A percentile compares a stretch with the other conserved stretches of the same genome.
phyloP scores from a whole-genome alignment of 2,888 invertebrate species.

The Calephelis perditalis region DNA sequence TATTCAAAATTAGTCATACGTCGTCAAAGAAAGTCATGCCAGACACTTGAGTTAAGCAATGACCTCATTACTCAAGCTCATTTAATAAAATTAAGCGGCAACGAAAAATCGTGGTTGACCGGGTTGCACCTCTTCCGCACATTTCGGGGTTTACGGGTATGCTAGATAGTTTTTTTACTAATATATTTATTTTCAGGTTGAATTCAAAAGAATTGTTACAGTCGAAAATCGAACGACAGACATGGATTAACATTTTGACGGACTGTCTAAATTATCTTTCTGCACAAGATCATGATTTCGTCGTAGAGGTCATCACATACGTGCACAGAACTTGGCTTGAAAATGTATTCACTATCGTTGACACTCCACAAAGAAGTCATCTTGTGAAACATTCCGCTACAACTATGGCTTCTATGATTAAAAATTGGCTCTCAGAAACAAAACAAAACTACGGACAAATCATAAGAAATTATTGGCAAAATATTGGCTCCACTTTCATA shows the following conservation, averaged over 20 bases:
- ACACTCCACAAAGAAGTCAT: slow-evolving; percentile 31
- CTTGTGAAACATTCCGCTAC: slow-evolving; percentile 43
- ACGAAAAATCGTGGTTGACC: too few species aligned
- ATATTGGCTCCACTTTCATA: slow-evolving; percentile 45
- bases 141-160: too few species aligned
- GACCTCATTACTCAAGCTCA: too few species aligned
- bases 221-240: slow-evolving; percentile 82
- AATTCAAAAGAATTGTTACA: slow-evolving; percentile 75
- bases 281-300: slow-evolving; percentile 36
- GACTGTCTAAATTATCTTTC: slow-evolving; percentile 82
- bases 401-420: slow-evolving; percentile 43
- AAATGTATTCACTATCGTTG: slow-evolving; percentile 31
- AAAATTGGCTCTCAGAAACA: slow-evolving; percentile 53
- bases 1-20: too few species aligned
- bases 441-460: slow-evolving; percentile 45
- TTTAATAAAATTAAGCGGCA: too few species aligned
- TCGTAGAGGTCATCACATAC: slow-evolving; percentile 37
- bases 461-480: slow-evolving; percentile 59
- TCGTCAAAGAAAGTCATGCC: too few species aligned
- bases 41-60: too few species aligned
- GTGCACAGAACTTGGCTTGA: slow-evolving; percentile 51
- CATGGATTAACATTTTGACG: slow-evolving; percentile 82
- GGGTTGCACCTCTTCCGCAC: too few species aligned
- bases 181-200: slow-evolving; percentile 64
- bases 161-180: not conserved